A percentile compares a stretch with the other conserved stretches of the same genome.
These are phyloP conservation scores for Harlomillsia oculata DNA, from an alignment of 1,140 invertebrate genomes.

Conservation along the genomic window DNA sequence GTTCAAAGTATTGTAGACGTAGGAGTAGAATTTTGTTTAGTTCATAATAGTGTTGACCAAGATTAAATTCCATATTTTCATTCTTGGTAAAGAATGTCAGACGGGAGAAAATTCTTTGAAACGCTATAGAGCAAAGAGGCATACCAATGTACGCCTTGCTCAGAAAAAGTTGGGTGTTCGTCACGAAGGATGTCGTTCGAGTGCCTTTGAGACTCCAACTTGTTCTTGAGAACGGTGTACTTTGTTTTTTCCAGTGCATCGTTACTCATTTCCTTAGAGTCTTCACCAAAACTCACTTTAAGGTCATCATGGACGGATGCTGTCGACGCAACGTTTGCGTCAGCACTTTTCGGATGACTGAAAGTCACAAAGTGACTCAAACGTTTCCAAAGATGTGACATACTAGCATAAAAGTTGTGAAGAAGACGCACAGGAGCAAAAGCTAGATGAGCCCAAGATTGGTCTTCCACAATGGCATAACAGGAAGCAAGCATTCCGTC, in stretches of 20 bases:
- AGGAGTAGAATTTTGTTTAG: too few species aligned
- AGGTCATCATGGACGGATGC: neutral
- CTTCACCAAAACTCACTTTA: neutral
- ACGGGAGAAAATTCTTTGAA: slow-evolving; percentile 57
- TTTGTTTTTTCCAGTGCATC: too few species aligned
- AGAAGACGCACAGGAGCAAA: slow-evolving; percentile 65
- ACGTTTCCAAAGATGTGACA: slow-evolving; percentile 30
- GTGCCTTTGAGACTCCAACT: neutral
- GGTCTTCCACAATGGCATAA: slow-evolving; percentile 81
- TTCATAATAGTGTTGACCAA: too few species aligned
- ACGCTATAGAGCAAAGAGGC: slow-evolving; percentile 64
- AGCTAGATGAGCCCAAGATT: slow-evolving; percentile 68
- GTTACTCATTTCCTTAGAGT: neutral
- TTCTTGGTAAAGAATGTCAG: slow-evolving; percentile 36
- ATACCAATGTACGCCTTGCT: slow-evolving; percentile 73
- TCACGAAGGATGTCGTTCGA: neutral
- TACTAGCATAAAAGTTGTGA: slow-evolving; percentile 39
- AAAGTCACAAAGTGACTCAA: slow-evolving; percentile 29
- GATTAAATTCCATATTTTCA: too few species aligned
- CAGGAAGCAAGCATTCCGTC: slow-evolving; percentile 86
- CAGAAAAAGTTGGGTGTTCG: neutral
- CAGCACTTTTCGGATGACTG: neutral
- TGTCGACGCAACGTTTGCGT: neutral
- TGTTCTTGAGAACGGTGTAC: neutral
- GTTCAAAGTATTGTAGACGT: too few species aligned